phyloP scores from a whole-genome alignment of 1,140 invertebrate genomes.

The Ylistrum balloti region DNA sequence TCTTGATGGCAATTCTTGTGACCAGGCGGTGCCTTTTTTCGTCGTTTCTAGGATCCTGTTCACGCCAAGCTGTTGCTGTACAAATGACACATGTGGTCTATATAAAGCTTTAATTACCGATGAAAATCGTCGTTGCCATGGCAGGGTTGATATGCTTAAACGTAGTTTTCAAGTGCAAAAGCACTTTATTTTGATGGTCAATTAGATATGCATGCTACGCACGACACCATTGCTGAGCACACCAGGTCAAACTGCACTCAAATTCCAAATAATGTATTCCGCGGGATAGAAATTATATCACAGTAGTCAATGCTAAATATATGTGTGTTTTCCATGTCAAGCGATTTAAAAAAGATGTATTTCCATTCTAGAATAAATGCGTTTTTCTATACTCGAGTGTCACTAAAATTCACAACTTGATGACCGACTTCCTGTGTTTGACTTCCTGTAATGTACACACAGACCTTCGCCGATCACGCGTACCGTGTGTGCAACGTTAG shows the following conservation, averaged over 20 bases:
- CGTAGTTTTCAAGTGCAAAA: constrained; percentile 29
- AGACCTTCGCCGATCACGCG: neutral
- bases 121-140: constrained; percentile 9
- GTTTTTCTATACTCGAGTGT: neutral
- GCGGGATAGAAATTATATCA: neutral
- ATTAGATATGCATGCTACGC: constrained; percentile 32
- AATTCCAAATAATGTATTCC: neutral
- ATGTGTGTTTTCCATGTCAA: too few species aligned
- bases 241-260: neutral
- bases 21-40: too few species aligned
- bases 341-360: too few species aligned
- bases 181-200: constrained; percentile 3
- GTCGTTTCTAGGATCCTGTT: too few species aligned
- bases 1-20: too few species aligned
- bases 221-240: neutral
- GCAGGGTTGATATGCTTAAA: neutral
- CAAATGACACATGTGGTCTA: too few species aligned
- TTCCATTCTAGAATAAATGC: neutral
- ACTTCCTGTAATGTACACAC: constrained; percentile 21
- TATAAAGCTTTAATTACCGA: neutral
- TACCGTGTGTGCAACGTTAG: constrained; percentile 3
- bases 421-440: neutral
- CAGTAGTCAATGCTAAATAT: neutral
- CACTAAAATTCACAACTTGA: constrained; percentile 6
- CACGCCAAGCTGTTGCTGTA: too few species aligned